These are phyloP conservation scores for Eupeodes latifasciatus DNA, from an alignment of 2,888 invertebrate species.

Conservation along the genomic window DNA sequence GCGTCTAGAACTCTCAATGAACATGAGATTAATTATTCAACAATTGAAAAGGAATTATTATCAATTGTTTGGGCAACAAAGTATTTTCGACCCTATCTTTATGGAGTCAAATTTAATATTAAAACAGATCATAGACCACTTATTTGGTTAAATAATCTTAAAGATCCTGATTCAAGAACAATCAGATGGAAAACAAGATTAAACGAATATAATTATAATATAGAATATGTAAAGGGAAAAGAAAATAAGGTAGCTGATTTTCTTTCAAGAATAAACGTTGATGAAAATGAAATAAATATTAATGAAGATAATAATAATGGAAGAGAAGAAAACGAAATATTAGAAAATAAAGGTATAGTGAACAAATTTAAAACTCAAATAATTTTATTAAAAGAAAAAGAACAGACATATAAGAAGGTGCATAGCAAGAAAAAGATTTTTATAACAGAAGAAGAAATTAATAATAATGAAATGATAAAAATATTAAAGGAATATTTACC, in stretches of 20 bases:
- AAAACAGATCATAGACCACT: too few species aligned
- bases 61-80: neutral
- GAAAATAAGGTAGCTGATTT: neutral
- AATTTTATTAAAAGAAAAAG: neutral
- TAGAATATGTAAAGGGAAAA: neutral
- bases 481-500: slow-evolving; percentile 15
- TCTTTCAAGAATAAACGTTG: neutral
- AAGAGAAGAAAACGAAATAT: too few species aligned
- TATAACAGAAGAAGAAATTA: neutral
- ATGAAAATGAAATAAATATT: slow-evolving; percentile 1
- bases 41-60: slow-evolving; percentile 1
- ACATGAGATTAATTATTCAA: slow-evolving; percentile 24
- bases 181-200: slow-evolving; percentile 1
- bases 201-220: neutral
- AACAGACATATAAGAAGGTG: neutral
- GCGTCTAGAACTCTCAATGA: slow-evolving; percentile 24
- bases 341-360: too few species aligned
- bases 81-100: neutral
- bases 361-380: too few species aligned
- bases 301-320: neutral
- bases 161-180: too few species aligned
- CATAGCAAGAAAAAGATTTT: neutral
- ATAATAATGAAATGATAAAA: neutral
- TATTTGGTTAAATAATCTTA: too few species aligned
- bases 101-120: neutral